phyloP scores from a whole-genome alignment of 2,113 vertebrate genomes.

The Potamarius usumacintae region DNA sequence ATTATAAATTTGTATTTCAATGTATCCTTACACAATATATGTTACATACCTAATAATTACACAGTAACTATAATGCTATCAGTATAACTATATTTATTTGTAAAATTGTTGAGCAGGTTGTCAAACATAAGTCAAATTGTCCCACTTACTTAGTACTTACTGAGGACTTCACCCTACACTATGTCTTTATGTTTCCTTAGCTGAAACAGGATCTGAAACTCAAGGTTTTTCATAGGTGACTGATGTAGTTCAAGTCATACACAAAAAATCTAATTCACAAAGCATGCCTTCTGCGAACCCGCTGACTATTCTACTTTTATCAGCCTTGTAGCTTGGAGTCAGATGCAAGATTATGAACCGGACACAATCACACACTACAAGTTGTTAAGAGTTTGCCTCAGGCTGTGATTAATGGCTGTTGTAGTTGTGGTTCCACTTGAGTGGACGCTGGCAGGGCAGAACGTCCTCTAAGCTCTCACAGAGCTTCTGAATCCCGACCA shows the following conservation, averaged over 20 bases:
- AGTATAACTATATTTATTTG: background rate
- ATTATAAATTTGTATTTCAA: too few species aligned
- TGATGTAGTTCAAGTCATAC: background rate
- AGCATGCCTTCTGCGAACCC: background rate
- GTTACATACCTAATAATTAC: background rate
- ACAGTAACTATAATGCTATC: background rate
- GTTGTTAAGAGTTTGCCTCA: slow-evolving; percentile 23
- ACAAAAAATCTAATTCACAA: background rate
- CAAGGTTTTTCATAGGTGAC: background rate
- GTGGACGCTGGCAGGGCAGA: slow-evolving; percentile 23
- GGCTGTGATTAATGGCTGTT: slow-evolving; percentile 44
- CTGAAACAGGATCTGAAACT: background rate
- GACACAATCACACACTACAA: background rate
- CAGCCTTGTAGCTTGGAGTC: background rate
- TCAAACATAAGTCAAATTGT: background rate
- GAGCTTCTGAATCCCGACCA: slow-evolving; percentile 11
- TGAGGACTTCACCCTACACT: too few species aligned
- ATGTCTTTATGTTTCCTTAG: background rate
- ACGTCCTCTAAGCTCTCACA: slow-evolving; percentile 40
- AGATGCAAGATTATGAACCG: background rate
- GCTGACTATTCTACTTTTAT: background rate
- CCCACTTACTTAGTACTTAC: background rate
- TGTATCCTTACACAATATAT: background rate
- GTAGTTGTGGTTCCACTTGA: slow-evolving; percentile 41
- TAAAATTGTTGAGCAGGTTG: background rate